A percentile compares a stretch with the other conserved stretches of the same genome.
Conservation (phyloP, 2,113 vertebrate genomes). For the Mesitornis unicolor region DNA sequence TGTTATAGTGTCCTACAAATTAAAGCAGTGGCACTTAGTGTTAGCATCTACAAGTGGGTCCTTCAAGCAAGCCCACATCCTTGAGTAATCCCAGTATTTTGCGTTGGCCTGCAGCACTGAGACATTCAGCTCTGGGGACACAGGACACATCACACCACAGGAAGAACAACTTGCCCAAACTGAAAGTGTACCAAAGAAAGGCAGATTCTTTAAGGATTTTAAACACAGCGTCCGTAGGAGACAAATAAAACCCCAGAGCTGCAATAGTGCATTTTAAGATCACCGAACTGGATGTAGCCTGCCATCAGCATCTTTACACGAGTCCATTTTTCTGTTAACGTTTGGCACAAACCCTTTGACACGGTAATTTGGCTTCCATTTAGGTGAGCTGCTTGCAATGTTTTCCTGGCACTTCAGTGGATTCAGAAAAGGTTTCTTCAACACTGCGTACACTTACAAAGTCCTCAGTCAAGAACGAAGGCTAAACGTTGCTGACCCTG, state of each 20-base stretch:
- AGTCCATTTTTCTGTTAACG: background rate
- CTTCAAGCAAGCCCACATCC: background rate
- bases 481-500: constrained; percentile 75
- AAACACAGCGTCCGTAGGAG: background rate
- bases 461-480: background rate
- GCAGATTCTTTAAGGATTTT: background rate
- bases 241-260: background rate
- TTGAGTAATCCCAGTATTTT: background rate
- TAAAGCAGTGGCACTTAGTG: constrained; percentile 40
- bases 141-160: background rate
- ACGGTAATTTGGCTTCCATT: background rate
- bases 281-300: background rate
- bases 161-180: background rate
- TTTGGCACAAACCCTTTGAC: background rate
- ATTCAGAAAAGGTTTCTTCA: background rate
- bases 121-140: background rate
- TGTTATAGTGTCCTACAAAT: background rate
- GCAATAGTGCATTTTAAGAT: background rate
- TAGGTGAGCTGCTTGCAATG: background rate
- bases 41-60: background rate
- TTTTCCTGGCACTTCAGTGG: constrained; percentile 8
- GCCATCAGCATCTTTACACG: background rate
- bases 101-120: background rate
- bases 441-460: background rate
- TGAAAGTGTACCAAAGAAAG: background rate